These are phyloP conservation scores for Lumbricus terrestris DNA, from an alignment of 2,888 invertebrate species.

Conservation along the genomic window DNA sequence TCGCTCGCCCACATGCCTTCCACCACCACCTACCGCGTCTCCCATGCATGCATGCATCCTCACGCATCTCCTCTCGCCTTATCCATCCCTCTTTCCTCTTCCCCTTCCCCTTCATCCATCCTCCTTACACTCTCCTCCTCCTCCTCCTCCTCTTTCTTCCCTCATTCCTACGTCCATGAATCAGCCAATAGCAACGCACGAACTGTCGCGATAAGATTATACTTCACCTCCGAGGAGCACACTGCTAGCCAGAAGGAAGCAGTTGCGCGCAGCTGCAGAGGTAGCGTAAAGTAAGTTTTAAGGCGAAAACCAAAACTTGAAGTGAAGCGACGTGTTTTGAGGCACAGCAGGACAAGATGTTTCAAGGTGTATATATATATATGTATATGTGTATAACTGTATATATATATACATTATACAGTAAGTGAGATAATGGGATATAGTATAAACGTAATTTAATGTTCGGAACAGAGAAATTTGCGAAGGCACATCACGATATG, in stretches of 20 bases:
- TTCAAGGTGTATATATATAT: too few relatives aligned
- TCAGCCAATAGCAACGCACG: background rate
- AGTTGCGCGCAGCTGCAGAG: background rate
- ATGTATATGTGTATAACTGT: too few relatives aligned
- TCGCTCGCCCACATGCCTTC: background rate
- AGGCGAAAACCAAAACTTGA: background rate
- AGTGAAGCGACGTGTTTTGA: background rate
- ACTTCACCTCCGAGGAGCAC: background rate
- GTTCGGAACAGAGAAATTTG: too few relatives aligned
- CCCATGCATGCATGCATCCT: background rate
- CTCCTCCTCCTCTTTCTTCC: background rate
- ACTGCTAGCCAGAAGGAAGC: background rate
- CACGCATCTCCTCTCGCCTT: background rate
- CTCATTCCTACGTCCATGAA: background rate
- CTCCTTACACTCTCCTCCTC: background rate
- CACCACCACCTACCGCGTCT: too few relatives aligned
- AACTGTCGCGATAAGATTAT: background rate
- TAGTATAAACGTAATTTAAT: too few relatives aligned
- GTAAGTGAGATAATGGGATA: too few relatives aligned
- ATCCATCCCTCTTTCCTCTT: background rate
- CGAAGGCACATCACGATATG: too few relatives aligned
- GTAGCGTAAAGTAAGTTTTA: background rate
- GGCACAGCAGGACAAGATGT: background rate
- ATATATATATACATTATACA: too few relatives aligned
- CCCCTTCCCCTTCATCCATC: background rate